Conservation (phyloP, 2,113 vertebrate species). For the Noturus placidus region DNA sequence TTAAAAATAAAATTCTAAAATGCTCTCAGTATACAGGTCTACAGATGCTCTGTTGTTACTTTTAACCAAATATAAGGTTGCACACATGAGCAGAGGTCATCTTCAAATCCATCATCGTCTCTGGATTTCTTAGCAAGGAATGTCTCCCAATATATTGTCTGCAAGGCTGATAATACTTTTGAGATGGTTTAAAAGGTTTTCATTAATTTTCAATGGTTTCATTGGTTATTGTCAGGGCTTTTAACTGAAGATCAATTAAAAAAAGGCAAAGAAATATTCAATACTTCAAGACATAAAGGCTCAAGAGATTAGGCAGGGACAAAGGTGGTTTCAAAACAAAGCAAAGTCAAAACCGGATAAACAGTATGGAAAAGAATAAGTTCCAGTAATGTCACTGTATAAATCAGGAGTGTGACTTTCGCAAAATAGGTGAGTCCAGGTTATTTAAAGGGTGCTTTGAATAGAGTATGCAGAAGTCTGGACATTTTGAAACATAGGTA, state of each 20-base stretch:
- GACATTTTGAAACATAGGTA: not conserved
- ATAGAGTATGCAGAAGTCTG: not conserved
- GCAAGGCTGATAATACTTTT: not conserved
- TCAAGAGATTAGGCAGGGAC: not conserved
- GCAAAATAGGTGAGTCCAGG: not conserved
- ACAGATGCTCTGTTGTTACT: not conserved
- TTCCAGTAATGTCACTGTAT: not conserved
- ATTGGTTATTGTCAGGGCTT: not conserved
- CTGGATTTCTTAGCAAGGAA: not conserved
- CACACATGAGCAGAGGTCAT: not conserved
- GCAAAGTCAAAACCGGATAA: not conserved
- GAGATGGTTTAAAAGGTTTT: not conserved
- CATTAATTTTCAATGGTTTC: not conserved
- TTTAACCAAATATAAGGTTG: no score
- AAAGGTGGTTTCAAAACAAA: not conserved
- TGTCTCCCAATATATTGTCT: not conserved
- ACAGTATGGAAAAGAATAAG: not conserved
- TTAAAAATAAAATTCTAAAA: no score
- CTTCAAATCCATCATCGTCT: not conserved
- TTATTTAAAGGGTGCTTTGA: not conserved
- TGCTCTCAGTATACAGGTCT: not conserved
- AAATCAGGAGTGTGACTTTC: not conserved
- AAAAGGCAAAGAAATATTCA: not conserved
- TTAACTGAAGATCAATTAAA: not conserved
- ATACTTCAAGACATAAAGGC: not conserved